Conservation (phyloP, 2,113 vertebrate genomes). For the Aleadryas rufinucha region DNA sequence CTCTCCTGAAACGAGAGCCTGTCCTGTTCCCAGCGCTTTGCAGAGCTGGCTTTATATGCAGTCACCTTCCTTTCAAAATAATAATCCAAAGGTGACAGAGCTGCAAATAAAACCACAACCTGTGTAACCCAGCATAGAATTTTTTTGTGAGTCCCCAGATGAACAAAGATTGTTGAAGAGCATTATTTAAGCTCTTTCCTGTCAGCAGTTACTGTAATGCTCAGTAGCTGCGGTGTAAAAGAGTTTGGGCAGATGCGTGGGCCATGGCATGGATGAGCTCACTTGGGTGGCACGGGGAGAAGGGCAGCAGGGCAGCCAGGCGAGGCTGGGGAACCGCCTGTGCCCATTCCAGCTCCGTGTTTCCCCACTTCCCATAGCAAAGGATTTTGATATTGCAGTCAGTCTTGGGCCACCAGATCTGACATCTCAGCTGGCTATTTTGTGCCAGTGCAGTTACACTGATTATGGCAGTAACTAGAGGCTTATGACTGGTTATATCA, state of each 20-base stretch:
- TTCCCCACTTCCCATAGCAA: not conserved
- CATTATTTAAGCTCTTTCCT: not conserved
- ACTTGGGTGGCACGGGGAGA: not conserved
- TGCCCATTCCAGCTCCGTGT: not conserved
- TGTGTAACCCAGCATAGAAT: not conserved
- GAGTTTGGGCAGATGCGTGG: not conserved
- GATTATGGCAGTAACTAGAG: not conserved
- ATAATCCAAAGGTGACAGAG: not conserved
- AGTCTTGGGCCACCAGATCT: not conserved
- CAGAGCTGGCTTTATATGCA: not conserved
- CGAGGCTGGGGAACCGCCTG: rapidly evolving
- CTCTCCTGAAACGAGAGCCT: not conserved
- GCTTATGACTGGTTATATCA: not conserved
- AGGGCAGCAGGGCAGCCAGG: not conserved
- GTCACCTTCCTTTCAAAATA: not conserved
- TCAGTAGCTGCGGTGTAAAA: not conserved
- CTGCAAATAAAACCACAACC: not conserved
- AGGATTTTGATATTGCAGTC: not conserved
- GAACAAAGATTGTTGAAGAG: not conserved
- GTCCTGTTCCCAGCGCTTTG: not conserved
- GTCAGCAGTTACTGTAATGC: not conserved
- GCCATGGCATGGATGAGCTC: not conserved
- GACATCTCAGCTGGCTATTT: not conserved
- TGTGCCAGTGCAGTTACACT: not conserved
- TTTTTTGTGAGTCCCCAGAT: not conserved